A percentile compares a stretch with the other conserved stretches of the same genome.
Conservation (phyloP, 2,888 invertebrate species). For the Lymantria monacha region DNA sequence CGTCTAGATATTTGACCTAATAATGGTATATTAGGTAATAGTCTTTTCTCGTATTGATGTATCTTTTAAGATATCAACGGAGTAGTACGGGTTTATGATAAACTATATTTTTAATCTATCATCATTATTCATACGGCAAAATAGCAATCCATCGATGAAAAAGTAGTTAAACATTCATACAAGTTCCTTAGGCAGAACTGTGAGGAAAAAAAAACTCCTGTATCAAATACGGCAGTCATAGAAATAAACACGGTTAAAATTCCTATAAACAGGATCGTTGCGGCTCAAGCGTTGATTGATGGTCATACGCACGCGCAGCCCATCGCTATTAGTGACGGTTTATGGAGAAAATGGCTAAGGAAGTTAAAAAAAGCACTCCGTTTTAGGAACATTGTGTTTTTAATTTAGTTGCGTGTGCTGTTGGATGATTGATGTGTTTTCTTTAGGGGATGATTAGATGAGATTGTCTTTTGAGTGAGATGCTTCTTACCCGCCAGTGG, state of each 20-base stretch:
- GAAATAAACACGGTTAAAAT: conserved; percentile 77
- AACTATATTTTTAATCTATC: too few species aligned
- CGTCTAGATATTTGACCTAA: too few species aligned
- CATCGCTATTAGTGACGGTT: conserved; percentile 66
- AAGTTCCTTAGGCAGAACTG: too few species aligned
- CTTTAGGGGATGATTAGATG: conserved; percentile 5
- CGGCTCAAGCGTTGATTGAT: conserved; percentile 62
- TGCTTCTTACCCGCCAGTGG: background rate
- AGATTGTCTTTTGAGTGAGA: background rate
- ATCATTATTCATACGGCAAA: too few species aligned
- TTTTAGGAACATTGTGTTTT: conserved; percentile 45
- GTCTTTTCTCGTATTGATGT: too few species aligned
- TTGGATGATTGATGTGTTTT: conserved; percentile 12
- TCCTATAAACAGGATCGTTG: conserved; percentile 78
- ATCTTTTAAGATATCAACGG: too few species aligned
- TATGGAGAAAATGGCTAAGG: conserved; percentile 50
- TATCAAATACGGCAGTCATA: conserved; percentile 44
- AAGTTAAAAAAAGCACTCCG: conserved; percentile 38
- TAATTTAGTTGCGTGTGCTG: conserved; percentile 31
- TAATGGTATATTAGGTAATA: too few species aligned
- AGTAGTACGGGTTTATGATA: too few species aligned
- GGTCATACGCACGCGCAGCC: conserved; percentile 51
- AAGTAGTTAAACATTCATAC: too few species aligned
- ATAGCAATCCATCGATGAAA: too few species aligned
- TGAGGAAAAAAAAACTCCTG: conserved; percentile 32